Base-by-base conservation (phyloP, 2,888 invertebrate species). In the Pristionchus fissidentatus region DNA sequence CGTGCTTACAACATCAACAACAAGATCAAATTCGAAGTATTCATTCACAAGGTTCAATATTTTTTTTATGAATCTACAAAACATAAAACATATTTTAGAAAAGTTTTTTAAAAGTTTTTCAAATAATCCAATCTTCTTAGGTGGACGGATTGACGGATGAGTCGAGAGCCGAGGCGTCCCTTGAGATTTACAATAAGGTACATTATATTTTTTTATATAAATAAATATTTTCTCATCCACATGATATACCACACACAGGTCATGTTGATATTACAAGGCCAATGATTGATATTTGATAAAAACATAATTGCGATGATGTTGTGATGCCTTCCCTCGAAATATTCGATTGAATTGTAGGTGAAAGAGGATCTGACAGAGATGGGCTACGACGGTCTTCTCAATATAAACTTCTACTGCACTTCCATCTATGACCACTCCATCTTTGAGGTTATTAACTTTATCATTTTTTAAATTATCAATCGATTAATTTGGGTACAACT, bases 361-460 rank as follows among this genome's bases (percentile, higher is more conserved):
- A 87, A 87, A 52, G 87, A 88, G 43, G 97, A 98, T 93, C 94
- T 99, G 84, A 94, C 95, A 43, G 97, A 98, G 93, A 95, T 96
- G 94, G 95, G 95, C 38, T 94, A 94, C 88, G 96, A 83, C 38
- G 79, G 79, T 22, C 46, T 86, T 46, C 85, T 91, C 41, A 84
- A 86, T 29, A 86, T 91, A 70, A 89, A 88, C 62, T 91, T 90
- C 85, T 97, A 99, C 93, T 94, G 98, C 86, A 99, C 98, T 35
- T 98, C 98, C 85, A 99, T 99, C 89, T 99, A 99, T 93, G 99
- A 99, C 93, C 99, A 99, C 93, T 98, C 98, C 88, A 99, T 99
- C 93, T 99, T 99, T 94, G 99, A 99, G 94, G 99, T 99, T 22
- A 3, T 26, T 5, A 15, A 7, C 26, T 35, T 35, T n/a, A n/a